Evolutionary conservation across 2,113 vertebrate species (phyloP).

Genomic region (Oreochromis tanganicae): DNA sequence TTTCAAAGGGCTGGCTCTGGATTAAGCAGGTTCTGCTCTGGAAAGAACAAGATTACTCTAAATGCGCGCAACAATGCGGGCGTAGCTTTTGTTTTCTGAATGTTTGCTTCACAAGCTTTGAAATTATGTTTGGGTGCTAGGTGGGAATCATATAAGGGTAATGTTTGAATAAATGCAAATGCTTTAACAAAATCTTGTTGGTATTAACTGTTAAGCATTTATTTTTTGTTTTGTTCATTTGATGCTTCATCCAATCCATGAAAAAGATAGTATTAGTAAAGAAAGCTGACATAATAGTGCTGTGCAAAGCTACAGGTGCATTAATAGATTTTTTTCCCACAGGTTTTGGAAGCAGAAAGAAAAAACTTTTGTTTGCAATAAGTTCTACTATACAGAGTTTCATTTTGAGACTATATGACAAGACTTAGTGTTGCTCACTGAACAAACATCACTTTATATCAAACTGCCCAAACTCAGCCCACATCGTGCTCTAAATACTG

Average conservation of each 20-base stretch:
- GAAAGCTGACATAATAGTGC: not conserved
- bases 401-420: conserved; percentile 8
- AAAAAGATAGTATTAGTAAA: not conserved
- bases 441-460: conserved; percentile 40
- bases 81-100: not conserved
- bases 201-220: not conserved
- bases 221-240: not conserved
- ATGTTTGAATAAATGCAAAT: not conserved
- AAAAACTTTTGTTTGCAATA: not conserved
- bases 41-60: conserved; percentile 10
- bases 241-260: not conserved
- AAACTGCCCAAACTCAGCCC: conserved; percentile 26
- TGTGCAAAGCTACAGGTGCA: not conserved
- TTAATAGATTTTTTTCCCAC: not conserved
- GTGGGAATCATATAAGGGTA: not conserved
- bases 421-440: not conserved
- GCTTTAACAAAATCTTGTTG: not conserved
- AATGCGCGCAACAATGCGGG: not conserved
- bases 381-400: not conserved
- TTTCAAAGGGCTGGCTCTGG: conserved; percentile 4
- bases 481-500: conserved; percentile 1
- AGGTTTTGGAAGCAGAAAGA: not conserved
- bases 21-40: conserved; percentile 15
- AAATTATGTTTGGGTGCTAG: not conserved
- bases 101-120: not conserved